These are phyloP conservation scores for Pseudochromis fuscus DNA, from an alignment of 2,797 vertebrate species.

Conservation along the genomic window DNA sequence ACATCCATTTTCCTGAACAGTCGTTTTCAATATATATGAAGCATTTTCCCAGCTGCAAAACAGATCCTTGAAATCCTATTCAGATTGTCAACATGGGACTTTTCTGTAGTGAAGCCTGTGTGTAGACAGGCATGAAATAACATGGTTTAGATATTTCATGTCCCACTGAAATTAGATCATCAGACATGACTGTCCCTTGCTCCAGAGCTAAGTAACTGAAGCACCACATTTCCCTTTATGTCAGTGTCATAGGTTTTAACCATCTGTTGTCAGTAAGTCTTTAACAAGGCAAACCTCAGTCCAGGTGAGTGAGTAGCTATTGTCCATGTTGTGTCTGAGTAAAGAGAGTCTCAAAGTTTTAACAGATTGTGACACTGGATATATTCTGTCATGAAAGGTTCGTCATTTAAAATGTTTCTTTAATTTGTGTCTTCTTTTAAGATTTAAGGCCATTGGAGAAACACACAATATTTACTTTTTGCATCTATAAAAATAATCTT, in stretches of 20 bases:
- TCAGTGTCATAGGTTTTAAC: slow-evolving; percentile 44
- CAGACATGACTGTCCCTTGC: slow-evolving; percentile 69
- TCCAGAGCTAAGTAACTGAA: slow-evolving; percentile 63
- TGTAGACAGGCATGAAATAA: slow-evolving; percentile 81
- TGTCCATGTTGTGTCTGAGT: background rate
- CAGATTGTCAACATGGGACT: slow-evolving; percentile 62
- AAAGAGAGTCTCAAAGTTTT: no score
- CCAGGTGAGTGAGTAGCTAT: slow-evolving; percentile 7
- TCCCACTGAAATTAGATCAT: slow-evolving; percentile 76
- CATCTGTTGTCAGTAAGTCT: slow-evolving; percentile 50
- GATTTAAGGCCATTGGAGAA: no score
- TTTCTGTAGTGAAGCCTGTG: slow-evolving; percentile 62
- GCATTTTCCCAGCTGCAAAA: slow-evolving; percentile 67
- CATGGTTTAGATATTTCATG: slow-evolving; percentile 77
- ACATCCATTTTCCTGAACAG: slow-evolving; percentile 68
- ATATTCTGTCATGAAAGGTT: no score
- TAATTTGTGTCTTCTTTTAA: no score
- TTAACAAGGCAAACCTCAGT: slow-evolving; percentile 33
- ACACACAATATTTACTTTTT: no score
- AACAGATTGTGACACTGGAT: no score
- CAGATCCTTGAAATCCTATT: slow-evolving; percentile 72
- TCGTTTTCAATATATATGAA: slow-evolving; percentile 61
- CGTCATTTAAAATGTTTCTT: no score
- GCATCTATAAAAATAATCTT: no score
- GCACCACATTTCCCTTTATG: slow-evolving; percentile 41